Evolutionary conservation across 2,888 invertebrate genomes (phyloP).

Genomic region (Ypsolopha sequella): DNA sequence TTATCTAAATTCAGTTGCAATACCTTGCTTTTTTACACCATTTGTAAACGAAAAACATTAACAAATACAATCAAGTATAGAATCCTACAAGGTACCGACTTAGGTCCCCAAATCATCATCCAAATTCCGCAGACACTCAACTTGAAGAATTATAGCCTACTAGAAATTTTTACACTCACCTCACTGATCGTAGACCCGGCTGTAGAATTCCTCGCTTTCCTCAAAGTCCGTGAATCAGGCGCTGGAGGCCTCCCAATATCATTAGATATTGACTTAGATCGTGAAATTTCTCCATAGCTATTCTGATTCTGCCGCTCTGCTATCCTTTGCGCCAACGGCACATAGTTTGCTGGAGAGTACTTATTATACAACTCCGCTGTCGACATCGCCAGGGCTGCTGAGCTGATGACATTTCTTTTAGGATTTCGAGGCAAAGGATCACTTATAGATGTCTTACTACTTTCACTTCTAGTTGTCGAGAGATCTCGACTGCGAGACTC

Average conservation of each 20-base stretch:
- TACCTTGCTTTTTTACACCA: no score
- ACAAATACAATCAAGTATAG: no score
- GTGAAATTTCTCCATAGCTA: constrained; percentile 44
- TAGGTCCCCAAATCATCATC: not conserved
- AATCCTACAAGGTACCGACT: no score
- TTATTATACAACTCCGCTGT: constrained; percentile 79
- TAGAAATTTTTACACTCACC: constrained; percentile 25
- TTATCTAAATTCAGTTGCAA: no score
- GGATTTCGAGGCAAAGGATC: constrained; percentile 41
- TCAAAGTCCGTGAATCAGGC: constrained; percentile 32
- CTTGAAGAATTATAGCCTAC: not conserved
- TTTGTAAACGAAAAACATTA: no score
- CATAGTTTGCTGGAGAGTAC: constrained; percentile 82
- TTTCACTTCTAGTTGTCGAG: constrained; percentile 67
- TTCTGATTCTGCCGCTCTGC: constrained; percentile 40
- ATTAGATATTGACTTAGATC: constrained; percentile 71
- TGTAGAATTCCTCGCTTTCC: constrained; percentile 45
- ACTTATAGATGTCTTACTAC: constrained; percentile 51
- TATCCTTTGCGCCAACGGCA: constrained; percentile 67
- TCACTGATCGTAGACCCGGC: constrained; percentile 43
- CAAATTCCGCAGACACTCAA: constrained; percentile 34
- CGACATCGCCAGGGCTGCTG: constrained; percentile 68
- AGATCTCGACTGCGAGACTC: constrained; percentile 68
- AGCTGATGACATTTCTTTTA: constrained; percentile 52
- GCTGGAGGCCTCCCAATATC: constrained; percentile 68